These are phyloP conservation scores for Actinia equina DNA, from an alignment of 64 coral and sea anemone species.

Conservation along the genomic window DNA sequence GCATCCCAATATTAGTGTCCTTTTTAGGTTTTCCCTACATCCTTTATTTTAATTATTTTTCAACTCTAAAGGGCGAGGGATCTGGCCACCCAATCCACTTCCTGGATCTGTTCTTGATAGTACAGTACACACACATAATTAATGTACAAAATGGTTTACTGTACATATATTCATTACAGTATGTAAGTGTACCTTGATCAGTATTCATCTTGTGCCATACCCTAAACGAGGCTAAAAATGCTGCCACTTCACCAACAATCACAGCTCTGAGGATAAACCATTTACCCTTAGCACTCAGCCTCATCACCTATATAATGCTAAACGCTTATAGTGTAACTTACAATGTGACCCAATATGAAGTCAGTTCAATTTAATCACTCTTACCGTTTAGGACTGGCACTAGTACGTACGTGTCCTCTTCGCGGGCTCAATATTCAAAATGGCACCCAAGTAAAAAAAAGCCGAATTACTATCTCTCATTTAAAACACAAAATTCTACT, in stretches of 20 bases:
- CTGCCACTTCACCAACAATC: conserved; percentile 59
- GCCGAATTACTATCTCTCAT: background rate
- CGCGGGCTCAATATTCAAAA: conserved; percentile 22
- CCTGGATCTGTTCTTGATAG: too few relatives aligned
- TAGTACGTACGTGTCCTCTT: conserved; percentile 11
- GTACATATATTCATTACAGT: background rate
- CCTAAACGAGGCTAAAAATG: conserved; percentile 51
- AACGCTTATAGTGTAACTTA: background rate
- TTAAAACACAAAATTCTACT: background rate
- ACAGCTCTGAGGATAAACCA: conserved; percentile 59
- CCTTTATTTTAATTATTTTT: too few relatives aligned
- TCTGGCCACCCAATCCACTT: too few relatives aligned
- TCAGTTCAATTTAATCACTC: background rate
- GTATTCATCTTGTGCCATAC: conserved; percentile 76
- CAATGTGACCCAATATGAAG: background rate
- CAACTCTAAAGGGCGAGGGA: too few relatives aligned
- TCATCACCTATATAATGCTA: background rate
- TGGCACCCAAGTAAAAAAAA: background rate
- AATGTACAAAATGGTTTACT: background rate
- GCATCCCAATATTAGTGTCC: background rate
- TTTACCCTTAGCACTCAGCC: conserved; percentile 31
- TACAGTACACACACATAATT: too few relatives aligned
- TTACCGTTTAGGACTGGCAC: conserved; percentile 3
- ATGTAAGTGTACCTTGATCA: conserved; percentile 31
- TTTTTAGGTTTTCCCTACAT: too few relatives aligned